Evolutionary conservation across 1,140 invertebrate species (phyloP), one percentile per base, ranked within the genome.

Genomic region (Lerema accius): DNA sequence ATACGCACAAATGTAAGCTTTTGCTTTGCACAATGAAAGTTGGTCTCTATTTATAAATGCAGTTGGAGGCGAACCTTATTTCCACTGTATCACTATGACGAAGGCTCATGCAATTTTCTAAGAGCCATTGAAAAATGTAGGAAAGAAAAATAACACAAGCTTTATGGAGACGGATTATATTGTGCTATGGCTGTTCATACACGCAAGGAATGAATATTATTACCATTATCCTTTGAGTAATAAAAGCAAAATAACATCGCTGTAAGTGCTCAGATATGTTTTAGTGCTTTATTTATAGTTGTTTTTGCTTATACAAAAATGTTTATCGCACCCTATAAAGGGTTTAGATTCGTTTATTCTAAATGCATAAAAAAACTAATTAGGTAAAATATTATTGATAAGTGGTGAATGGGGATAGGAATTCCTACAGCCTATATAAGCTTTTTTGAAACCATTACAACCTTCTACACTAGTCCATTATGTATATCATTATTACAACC

Each of bases 201-300:
- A 37, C 35, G 35, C 35, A 37, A 37, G 35, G 11, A 37, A 37
- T 37, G 35, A 37, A 37, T 37, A 37, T 37, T 37, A 37, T 37
- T 37, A 11, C 35, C 35, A 37, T 37, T 37, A 37, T 37, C 35
- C 35, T 37, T 37, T 11, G 11, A 37, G 35, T 37, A 11, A 37
- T 37, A 37, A 37, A 37, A 37, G n/a, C 35, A 3, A 37, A 37
- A 32, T 32, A 32, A 37, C 35, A 37, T n/a, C 35, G 10, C 10
- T 37, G 35, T 9, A 37, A 37, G n/a, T 11, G 35, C 35, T n/a
- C n/a, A 37, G 35, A 37, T 11, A 37, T 37, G 11, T 37, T 37
- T 37, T 37, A 37, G 10, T n/a, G 35, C n/a, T 11, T 37, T 37
- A 11, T 37, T 37, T 32, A 32, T 11, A 7, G 2, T 37, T 37